Base-by-base conservation (phyloP, 2,113 vertebrate species). In the Takifugu flavidus region DNA sequence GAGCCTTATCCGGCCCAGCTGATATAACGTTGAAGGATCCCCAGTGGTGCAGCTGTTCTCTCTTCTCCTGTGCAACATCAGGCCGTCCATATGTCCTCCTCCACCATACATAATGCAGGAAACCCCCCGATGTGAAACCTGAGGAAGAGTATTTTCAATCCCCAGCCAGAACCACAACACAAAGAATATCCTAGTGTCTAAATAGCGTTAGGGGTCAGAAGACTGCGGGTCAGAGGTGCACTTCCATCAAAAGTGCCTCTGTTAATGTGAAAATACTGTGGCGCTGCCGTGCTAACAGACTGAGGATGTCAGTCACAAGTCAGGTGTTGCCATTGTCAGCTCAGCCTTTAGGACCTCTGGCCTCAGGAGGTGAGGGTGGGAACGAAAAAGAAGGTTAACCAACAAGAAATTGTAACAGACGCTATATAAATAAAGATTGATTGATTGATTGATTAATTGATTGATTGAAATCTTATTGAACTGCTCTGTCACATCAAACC, bases 191-290 rank as follows among this genome's bases (percentile, higher is more conserved):
- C 20, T 20, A 20, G 20, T 20, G 20, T 20, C 20, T 20, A 20
- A 20, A 20, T 20, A 62, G 25, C 0, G 44, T 63, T 60, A 0
- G 39, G 13, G 39, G 70, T 50, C 2, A 13, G 34, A 39, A n/a
- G 34, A 49, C 53, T 3, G 13, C 3, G 29, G 70, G 77, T 73
- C 67, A 63, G 46, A 65, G 4, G 29, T 28, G 15, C 10, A 42
- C 34, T 39, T 70, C 52, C 53, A 34, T 79, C 56, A 63, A 59
- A 20, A 62, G 4, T 56, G 54, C 14, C 11, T 59, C 1, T 78
- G 80, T 85, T 83, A 72, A 64, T 74, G 72, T 80, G 69, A 72
- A 70, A 85, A 78, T 49, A 42, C 58, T 73, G 44, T 25, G 44
- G 20, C 46, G n/a, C 49, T 44, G 52, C 63, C 1, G 1, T 61